Conservation (phyloP, 1,140 invertebrate species). For the Antheraea mylitta region DNA sequence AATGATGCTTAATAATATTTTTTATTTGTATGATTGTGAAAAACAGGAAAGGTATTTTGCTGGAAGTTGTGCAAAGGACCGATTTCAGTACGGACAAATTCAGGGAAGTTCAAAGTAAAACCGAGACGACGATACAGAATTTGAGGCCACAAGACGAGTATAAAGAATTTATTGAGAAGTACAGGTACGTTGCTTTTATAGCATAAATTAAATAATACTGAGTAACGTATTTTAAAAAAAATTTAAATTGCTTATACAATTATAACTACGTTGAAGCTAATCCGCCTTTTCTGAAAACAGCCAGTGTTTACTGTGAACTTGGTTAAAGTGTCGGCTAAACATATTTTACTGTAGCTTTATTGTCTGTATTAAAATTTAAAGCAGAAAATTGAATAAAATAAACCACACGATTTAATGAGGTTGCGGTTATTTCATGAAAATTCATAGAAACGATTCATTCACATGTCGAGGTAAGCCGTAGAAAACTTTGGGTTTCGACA, state of each 20-base stretch:
- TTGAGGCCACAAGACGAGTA: slow-evolving; percentile 90
- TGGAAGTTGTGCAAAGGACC: slow-evolving; percentile 85
- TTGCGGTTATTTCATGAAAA: too few relatives aligned
- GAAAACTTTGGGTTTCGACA: not conserved
- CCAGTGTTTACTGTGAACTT: too few relatives aligned
- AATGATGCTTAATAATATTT: not conserved
- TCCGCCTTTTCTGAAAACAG: too few relatives aligned
- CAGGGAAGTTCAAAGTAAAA: slow-evolving; percentile 85
- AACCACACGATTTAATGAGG: too few relatives aligned
- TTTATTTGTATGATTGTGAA: slow-evolving; percentile 13
- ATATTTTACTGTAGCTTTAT: too few relatives aligned
- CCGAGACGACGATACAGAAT: slow-evolving; percentile 84
- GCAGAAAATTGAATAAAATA: too few relatives aligned
- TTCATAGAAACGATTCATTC: too few relatives aligned
- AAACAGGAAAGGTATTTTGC: slow-evolving; percentile 85
- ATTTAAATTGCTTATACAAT: too few relatives aligned
- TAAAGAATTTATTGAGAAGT: slow-evolving; percentile 89
- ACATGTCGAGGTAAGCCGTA: too few relatives aligned
- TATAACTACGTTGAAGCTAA: too few relatives aligned
- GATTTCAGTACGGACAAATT: slow-evolving; percentile 89
- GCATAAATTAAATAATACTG: not conserved
- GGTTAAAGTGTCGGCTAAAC: too few relatives aligned
- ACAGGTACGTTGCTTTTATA: slow-evolving; percentile 81
- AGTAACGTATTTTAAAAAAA: not conserved
- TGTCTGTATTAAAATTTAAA: too few relatives aligned